These are phyloP conservation scores for Lampris incognitus DNA, from an alignment of 2,113 vertebrate genomes.

Conservation along the genomic window DNA sequence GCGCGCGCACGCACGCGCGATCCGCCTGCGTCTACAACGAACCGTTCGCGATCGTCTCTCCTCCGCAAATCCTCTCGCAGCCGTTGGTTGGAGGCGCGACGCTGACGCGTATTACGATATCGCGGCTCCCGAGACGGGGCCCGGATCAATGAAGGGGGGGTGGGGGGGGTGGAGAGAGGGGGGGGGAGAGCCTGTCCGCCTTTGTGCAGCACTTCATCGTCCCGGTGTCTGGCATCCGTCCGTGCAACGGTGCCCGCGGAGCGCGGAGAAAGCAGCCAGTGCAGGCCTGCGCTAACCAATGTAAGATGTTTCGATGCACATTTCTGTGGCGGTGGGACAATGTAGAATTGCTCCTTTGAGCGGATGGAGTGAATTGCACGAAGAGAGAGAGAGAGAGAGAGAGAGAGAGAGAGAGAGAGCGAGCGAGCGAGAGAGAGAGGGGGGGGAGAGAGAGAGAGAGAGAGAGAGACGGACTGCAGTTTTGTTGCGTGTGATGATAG, in stretches of 20 bases:
- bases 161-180: too few relatives aligned
- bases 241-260: slow-evolving; percentile 23
- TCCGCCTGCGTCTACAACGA: slow-evolving; percentile 40
- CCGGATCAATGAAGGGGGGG: slow-evolving; percentile 41
- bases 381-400: background rate
- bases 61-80: slow-evolving; percentile 48
- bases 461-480: slow-evolving; percentile 61
- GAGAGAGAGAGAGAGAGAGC: too few relatives aligned
- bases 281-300: background rate
- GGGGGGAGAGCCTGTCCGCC: slow-evolving; percentile 1
- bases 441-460: too few relatives aligned
- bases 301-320: background rate
- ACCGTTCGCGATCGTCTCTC: slow-evolving; percentile 40
- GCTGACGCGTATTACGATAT: slow-evolving; percentile 12
- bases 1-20: too few relatives aligned
- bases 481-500: slow-evolving; percentile 90
- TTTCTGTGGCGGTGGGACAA: slow-evolving; percentile 18
- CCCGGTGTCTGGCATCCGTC: slow-evolving; percentile 31
- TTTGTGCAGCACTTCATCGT: slow-evolving; percentile 32
- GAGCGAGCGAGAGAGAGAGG: too few relatives aligned
- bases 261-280: too few relatives aligned
- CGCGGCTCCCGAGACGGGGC: slow-evolving; percentile 28
- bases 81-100: slow-evolving; percentile 34
- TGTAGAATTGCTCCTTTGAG: slow-evolving; percentile 31
- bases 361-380: slow-evolving; percentile 74